A percentile compares a stretch with the other conserved stretches of the same genome.
These are phyloP conservation scores for Acanthornis magna DNA, from an alignment of 2,797 vertebrate species.

Conservation along the genomic window DNA sequence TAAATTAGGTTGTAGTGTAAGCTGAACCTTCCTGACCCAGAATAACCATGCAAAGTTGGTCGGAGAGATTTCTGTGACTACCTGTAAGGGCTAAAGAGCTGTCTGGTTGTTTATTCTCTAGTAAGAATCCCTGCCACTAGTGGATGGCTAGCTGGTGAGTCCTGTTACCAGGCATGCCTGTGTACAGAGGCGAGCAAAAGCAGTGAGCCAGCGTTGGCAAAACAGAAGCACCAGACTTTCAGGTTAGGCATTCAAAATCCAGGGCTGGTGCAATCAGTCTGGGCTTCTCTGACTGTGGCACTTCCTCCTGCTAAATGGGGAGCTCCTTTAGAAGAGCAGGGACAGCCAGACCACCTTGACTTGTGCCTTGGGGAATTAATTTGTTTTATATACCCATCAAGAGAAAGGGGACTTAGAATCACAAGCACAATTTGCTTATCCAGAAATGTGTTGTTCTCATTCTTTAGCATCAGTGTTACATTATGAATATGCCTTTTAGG, in stretches of 20 bases:
- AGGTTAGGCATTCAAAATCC: background rate
- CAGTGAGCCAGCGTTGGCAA: accelerated
- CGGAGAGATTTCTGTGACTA: background rate
- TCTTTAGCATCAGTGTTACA: background rate
- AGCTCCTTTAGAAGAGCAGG: background rate
- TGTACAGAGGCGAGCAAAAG: background rate
- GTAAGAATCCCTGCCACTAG: background rate
- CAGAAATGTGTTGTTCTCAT: background rate
- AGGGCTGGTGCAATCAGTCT: background rate
- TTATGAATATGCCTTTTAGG: background rate
- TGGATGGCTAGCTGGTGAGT: background rate
- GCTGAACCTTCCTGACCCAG: background rate
- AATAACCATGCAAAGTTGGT: background rate
- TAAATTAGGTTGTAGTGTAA: background rate
- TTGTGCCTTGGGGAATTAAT: background rate
- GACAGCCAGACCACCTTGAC: accelerated
- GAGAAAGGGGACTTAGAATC: background rate
- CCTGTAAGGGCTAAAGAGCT: background rate
- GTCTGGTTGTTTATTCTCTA: background rate
- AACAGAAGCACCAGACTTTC: background rate
- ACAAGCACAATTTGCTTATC: background rate
- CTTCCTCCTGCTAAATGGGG: background rate
- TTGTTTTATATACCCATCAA: accelerated
- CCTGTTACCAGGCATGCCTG: accelerated
- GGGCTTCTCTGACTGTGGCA: background rate